Evolutionary conservation across 2,888 invertebrate genomes (phyloP).

Genomic region (Nasonia oneida): DNA sequence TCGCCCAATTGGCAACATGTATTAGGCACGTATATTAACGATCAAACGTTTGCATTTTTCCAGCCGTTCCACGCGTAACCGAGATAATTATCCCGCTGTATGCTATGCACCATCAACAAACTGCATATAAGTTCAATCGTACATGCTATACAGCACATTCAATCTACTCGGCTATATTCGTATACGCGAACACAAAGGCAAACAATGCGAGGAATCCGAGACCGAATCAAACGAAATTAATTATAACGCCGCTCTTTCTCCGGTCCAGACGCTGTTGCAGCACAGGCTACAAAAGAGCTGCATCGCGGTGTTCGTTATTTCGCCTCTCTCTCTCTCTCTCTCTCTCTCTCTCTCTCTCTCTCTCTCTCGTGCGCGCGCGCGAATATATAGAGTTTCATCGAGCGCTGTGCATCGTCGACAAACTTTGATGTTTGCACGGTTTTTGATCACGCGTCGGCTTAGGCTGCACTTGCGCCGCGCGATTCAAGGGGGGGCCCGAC

Average conservation of each 20-base stretch:
- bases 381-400: conserved; percentile 18
- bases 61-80: not conserved
- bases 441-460: conserved; percentile 29
- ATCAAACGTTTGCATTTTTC: not conserved
- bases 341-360: not conserved
- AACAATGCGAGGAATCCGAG: conserved; percentile 27
- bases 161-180: not conserved
- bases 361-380: not conserved
- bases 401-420: conserved; percentile 6
- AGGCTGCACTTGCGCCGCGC: not conserved
- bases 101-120: not conserved
- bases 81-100: not conserved
- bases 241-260: conserved; percentile 24
- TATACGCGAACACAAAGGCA: not conserved
- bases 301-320: conserved; percentile 14
- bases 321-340: not conserved
- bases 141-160: not conserved
- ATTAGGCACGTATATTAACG: not conserved
- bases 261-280: not conserved
- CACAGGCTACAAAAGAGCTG: not conserved
- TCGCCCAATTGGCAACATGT: not conserved
- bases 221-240: conserved; percentile 50
- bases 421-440: conserved; percentile 53
- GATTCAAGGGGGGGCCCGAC: not conserved
- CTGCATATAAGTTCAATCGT: not conserved